Conservation (phyloP, 1,140 invertebrate species). For the Orius laevigatus region DNA sequence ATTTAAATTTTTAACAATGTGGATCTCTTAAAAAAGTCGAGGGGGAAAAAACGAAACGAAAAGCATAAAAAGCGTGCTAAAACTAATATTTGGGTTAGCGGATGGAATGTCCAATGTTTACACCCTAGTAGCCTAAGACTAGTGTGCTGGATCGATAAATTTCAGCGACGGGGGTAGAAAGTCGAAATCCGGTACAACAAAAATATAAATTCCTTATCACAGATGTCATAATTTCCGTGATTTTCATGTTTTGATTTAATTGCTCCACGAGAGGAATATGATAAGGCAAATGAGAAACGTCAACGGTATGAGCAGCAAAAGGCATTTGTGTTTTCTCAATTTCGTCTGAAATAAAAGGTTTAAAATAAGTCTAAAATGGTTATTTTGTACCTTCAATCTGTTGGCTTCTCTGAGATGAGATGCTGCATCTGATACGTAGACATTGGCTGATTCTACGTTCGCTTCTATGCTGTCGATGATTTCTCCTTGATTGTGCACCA, state of each 20-base stretch:
- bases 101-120: too few relatives aligned
- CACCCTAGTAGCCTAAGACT: too few relatives aligned
- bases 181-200: too few relatives aligned
- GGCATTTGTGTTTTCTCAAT: constrained; percentile 16
- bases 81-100: too few relatives aligned
- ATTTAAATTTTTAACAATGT: too few relatives aligned
- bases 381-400: constrained; percentile 17
- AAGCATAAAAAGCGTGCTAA: too few relatives aligned
- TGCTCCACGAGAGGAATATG: constrained; percentile 6
- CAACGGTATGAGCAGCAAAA: constrained; percentile 12
- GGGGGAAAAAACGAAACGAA: too few relatives aligned
- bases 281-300: constrained; percentile 1
- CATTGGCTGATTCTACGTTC: constrained; percentile 76
- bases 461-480: constrained; percentile 94
- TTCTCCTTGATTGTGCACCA: constrained; percentile 96
- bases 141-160: too few relatives aligned
- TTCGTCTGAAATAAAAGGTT: constrained; percentile 16
- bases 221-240: too few relatives aligned
- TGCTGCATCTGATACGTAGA: constrained; percentile 67
- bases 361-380: neutral
- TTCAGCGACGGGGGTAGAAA: too few relatives aligned
- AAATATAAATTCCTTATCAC: too few relatives aligned
- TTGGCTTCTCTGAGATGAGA: constrained; percentile 66
- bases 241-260: neutral
- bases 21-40: too few relatives aligned